A percentile compares a stretch with the other conserved stretches of the same genome.
These are phyloP conservation scores for Thaumatotibia leucotreta DNA, from an alignment of 1,140 invertebrate species.

Conservation along the genomic window DNA sequence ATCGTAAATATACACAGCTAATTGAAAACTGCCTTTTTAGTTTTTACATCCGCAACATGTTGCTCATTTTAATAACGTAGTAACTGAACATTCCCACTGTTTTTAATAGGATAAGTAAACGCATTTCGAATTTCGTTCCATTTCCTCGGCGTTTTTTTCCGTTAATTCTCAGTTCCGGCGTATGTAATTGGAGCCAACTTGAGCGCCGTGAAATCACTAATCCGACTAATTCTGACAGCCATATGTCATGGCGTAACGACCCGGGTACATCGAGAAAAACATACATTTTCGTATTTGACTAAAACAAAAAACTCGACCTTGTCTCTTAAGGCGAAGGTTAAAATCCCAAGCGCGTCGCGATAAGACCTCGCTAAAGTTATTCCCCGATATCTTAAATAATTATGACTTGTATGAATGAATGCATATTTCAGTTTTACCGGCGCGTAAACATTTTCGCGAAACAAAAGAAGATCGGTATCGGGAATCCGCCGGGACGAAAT, in stretches of 20 bases:
- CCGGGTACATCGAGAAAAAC: constrained; percentile 25
- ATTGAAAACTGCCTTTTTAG: constrained; percentile 2
- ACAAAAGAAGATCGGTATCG: background rate
- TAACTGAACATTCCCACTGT: background rate
- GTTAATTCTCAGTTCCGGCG: constrained; percentile 58
- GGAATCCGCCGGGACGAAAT: background rate
- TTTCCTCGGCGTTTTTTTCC: constrained; percentile 60
- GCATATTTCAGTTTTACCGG: background rate
- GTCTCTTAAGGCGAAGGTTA: background rate
- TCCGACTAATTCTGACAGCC: constrained; percentile 74
- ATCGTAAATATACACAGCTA: background rate
- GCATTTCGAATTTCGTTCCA: constrained; percentile 45
- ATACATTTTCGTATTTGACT: background rate
- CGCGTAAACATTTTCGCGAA: constrained; percentile 1
- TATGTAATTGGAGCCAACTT: constrained; percentile 66
- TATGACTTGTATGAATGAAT: constrained; percentile 2
- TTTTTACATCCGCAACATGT: constrained; percentile 29
- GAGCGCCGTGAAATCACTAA: constrained; percentile 72
- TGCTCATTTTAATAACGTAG: constrained; percentile 21
- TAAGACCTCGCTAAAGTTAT: background rate
- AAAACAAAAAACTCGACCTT: background rate
- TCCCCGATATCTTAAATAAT: background rate
- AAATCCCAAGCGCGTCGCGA: background rate
- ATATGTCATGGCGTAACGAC: constrained; percentile 69
- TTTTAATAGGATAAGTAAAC: constrained; percentile 20